Evolutionary conservation across 1,140 invertebrate genomes (phyloP).

Genomic region (Melanaphis sacchari): DNA sequence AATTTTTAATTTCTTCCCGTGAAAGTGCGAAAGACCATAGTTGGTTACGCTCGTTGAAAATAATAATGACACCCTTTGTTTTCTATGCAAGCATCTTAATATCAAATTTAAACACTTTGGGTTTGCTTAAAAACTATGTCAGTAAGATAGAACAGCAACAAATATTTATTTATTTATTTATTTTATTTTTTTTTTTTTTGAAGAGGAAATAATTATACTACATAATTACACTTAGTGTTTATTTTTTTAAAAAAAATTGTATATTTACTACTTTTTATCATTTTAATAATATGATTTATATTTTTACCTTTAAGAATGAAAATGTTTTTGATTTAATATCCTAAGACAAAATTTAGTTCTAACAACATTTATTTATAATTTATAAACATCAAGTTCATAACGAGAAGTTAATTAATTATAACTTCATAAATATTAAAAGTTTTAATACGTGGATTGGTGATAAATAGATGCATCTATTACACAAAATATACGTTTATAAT

Average conservation of each 20-base stretch:
- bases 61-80: conserved; percentile 15
- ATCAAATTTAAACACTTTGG: conserved; percentile 3
- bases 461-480: neutral
- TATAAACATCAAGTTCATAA: neutral
- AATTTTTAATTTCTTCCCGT: conserved; percentile 37
- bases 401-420: conserved; percentile 9
- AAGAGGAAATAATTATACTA: neutral
- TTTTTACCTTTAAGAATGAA: neutral
- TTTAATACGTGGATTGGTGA: neutral
- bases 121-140: neutral
- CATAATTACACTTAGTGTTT: neutral
- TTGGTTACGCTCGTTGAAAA: neutral
- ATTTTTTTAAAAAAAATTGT: neutral
- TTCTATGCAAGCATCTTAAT: neutral
- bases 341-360: neutral
- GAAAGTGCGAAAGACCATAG: neutral
- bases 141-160: neutral
- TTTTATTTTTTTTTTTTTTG: neutral
- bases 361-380: neutral
- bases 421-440: too few relatives aligned
- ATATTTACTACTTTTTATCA: neutral
- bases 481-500: neutral
- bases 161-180: neutral
- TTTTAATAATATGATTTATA: neutral
- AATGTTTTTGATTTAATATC: neutral